Conservation (phyloP, 2,113 vertebrate species). For the Gracilinanus agilis region DNA sequence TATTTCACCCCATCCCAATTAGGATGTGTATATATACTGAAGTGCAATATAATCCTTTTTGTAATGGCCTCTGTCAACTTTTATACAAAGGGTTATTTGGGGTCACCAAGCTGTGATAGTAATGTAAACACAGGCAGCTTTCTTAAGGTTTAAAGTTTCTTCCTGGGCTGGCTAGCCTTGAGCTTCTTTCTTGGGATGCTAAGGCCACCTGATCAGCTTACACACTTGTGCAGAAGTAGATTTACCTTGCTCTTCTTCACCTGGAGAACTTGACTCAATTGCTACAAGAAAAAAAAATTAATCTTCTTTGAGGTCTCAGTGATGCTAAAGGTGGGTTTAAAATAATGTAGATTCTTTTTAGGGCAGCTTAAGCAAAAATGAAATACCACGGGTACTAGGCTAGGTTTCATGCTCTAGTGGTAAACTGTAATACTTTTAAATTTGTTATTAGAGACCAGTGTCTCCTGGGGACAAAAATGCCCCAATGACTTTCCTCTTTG, state of each 20-base stretch:
- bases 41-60: constrained; percentile 17
- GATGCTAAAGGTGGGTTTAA: neutral
- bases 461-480: neutral
- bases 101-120: constrained; percentile 11
- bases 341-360: neutral
- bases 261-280: constrained; percentile 25
- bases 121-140: constrained; percentile 13
- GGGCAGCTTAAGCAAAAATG: constrained; percentile 24
- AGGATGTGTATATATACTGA: constrained; percentile 36
- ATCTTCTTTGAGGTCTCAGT: constrained; percentile 42
- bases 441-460: neutral
- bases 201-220: neutral
- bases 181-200: constrained; percentile 22
- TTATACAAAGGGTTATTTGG: constrained; percentile 45
- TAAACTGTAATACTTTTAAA: neutral
- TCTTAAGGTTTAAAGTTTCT: neutral
- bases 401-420: neutral
- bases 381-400: neutral
- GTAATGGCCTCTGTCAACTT: constrained; percentile 1
- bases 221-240: constrained; percentile 12
- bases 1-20: constrained; percentile 48
- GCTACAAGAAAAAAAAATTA: constrained; percentile 37
- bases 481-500: neutral
- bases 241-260: constrained; percentile 11
- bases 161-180: neutral